phyloP scores from a whole-genome alignment of 2,113 vertebrate genomes.

The Onychorhynchus coronatus region DNA sequence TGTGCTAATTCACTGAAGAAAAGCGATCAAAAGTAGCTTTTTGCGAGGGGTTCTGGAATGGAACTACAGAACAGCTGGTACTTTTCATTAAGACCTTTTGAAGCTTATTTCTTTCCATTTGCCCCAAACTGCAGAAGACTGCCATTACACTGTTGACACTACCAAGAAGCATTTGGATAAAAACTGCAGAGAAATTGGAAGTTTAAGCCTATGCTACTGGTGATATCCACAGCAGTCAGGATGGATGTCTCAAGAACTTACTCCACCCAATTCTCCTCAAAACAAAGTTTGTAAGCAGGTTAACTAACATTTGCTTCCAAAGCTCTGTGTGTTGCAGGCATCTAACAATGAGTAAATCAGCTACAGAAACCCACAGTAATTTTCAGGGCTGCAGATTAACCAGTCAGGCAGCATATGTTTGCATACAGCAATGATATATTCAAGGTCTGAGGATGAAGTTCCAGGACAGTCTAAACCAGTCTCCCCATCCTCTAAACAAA shows the following conservation, averaged over 20 bases:
- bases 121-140: background rate
- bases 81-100: background rate
- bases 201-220: background rate
- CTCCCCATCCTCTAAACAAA: background rate
- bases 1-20: background rate
- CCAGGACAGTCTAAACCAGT: slow-evolving; percentile 22
- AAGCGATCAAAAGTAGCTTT: background rate
- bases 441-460: background rate
- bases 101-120: background rate
- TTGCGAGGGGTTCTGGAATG: background rate
- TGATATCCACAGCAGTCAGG: background rate
- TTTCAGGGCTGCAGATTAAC: slow-evolving; percentile 44
- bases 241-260: background rate
- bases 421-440: background rate
- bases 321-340: background rate
- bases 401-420: slow-evolving; percentile 30
- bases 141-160: fast-evolving
- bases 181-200: background rate
- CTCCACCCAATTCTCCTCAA: background rate
- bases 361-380: background rate
- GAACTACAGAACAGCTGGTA: background rate
- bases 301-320: background rate
- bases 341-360: slow-evolving; percentile 33
- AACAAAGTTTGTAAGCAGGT: background rate
- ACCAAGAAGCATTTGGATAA: background rate